phyloP scores from a whole-genome alignment of 1,140 invertebrate species.

The Hyles vespertilio region DNA sequence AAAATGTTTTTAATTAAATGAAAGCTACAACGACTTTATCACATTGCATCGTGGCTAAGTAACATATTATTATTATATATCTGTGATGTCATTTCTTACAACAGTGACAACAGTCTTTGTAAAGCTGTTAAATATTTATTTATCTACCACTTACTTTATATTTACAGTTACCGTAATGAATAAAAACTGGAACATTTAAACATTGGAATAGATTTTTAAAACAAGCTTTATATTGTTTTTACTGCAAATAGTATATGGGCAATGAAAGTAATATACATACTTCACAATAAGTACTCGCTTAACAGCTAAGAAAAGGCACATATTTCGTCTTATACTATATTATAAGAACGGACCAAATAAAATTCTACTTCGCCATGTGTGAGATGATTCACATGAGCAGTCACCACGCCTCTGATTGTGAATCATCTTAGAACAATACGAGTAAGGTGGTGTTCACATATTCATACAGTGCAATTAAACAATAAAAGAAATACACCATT shows the following conservation, averaged over 20 bases:
- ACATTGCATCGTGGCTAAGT: too few species aligned
- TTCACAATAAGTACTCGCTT: slow-evolving; percentile 24
- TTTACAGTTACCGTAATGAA: slow-evolving; percentile 12
- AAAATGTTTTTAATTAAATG: background rate
- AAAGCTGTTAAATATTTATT: slow-evolving; percentile 15
- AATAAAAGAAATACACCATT: too few species aligned
- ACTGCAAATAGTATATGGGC: too few species aligned
- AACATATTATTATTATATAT: too few species aligned
- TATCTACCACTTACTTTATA: slow-evolving; percentile 6
- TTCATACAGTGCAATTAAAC: too few species aligned
- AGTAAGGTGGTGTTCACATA: too few species aligned
- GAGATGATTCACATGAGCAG: too few species aligned
- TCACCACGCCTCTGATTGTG: too few species aligned
- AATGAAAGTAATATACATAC: background rate
- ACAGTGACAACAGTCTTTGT: slow-evolving; percentile 24
- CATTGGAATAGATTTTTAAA: slow-evolving; percentile 10
- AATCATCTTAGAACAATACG: too few species aligned
- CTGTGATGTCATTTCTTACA: slow-evolving; percentile 16
- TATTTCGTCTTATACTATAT: slow-evolving; percentile 4
- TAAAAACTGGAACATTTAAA: background rate
- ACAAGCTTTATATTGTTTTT: too few species aligned
- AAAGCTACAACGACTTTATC: background rate
- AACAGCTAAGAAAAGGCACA: slow-evolving; percentile 29
- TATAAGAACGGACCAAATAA: background rate
- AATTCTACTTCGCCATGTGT: background rate